Percentiles rank a stretch among this genome's conserved stretches.
phyloP scores from a whole-genome alignment of 1,140 invertebrate species.

The Papilio aristodemus region DNA sequence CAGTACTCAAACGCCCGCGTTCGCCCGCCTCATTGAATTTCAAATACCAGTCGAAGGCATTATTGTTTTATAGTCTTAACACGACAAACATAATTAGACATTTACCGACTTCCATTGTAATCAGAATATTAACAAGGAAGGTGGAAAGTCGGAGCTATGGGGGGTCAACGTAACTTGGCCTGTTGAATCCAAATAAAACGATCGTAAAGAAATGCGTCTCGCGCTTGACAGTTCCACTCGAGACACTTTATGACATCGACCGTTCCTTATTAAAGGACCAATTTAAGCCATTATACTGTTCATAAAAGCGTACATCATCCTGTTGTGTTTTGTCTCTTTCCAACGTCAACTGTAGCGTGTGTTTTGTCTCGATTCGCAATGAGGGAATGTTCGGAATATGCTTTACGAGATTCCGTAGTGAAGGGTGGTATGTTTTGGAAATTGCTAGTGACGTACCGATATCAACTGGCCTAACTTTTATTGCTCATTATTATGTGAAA shows the following conservation, averaged over 20 bases:
- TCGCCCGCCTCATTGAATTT: slow-evolving; percentile 37
- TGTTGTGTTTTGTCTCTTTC: slow-evolving; percentile 64
- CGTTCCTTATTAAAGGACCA: slow-evolving; percentile 75
- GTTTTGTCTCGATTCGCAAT: slow-evolving; percentile 48
- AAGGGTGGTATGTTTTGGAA: slow-evolving; percentile 69
- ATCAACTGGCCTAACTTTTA: slow-evolving; percentile 23
- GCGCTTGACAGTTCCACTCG: slow-evolving; percentile 59
- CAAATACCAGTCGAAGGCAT: slow-evolving; percentile 39
- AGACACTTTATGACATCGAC: slow-evolving; percentile 62
- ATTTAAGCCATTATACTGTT: slow-evolving; percentile 76
- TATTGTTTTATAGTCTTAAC: slow-evolving; percentile 42
- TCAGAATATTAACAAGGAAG: slow-evolving; percentile 28
- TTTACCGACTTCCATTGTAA: slow-evolving; percentile 26
- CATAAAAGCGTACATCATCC: slow-evolving; percentile 73
- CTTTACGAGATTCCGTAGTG: slow-evolving; percentile 72
- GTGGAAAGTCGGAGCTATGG: slow-evolving; percentile 14
- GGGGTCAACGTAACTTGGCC: slow-evolving; percentile 40
- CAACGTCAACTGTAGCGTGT: slow-evolving; percentile 15
- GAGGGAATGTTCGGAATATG: slow-evolving; percentile 61
- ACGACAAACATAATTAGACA: slow-evolving; percentile 40
- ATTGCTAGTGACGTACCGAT: slow-evolving; percentile 41
- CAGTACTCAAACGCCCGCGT: slow-evolving; percentile 30
- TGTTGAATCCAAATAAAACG: slow-evolving; percentile 50
- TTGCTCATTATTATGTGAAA: not conserved
- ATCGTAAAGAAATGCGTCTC: slow-evolving; percentile 58